A percentile compares a stretch with the other conserved stretches of the same genome.
phyloP scores from a whole-genome alignment of 2,888 invertebrate species.

The Myopa tessellatipennis region DNA sequence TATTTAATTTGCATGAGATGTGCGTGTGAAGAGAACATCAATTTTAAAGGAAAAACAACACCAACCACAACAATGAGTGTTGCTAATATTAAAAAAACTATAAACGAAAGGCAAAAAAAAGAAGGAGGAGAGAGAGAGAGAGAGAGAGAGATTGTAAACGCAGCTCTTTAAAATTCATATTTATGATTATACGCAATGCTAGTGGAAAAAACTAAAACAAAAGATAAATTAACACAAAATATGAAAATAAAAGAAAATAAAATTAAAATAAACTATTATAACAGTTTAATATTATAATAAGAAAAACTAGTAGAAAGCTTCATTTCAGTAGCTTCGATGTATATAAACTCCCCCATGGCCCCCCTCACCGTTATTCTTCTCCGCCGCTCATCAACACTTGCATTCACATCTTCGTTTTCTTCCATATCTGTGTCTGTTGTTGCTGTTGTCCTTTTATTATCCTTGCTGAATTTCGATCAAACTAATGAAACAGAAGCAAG shows the following conservation, averaged over 20 bases:
- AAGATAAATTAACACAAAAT: background rate
- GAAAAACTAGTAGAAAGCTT: no score
- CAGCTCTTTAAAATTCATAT: background rate
- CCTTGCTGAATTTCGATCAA: slow-evolving; percentile 47
- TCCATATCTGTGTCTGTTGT: background rate
- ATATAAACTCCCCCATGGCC: no score
- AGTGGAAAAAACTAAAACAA: no score
- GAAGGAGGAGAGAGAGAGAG: background rate
- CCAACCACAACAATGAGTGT: background rate
- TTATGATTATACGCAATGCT: no score
- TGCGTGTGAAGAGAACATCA: slow-evolving; percentile 26
- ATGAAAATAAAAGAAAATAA: background rate
- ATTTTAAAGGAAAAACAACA: background rate
- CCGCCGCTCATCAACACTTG: no score
- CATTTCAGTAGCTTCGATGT: no score
- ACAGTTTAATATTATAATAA: no score
- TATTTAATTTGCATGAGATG: slow-evolving; percentile 24
- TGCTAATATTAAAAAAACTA: background rate
- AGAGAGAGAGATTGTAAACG: background rate
- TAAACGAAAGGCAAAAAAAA: no score
- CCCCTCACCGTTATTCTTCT: no score
- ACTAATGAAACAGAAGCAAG: slow-evolving; percentile 55
- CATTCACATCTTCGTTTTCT: no score
- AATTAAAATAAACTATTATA: no score
- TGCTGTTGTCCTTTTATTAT: background rate